Percentiles rank a stretch among this genome's conserved stretches.
phyloP scores from a whole-genome alignment of 2,888 invertebrate genomes.

The Drepana falcataria region DNA sequence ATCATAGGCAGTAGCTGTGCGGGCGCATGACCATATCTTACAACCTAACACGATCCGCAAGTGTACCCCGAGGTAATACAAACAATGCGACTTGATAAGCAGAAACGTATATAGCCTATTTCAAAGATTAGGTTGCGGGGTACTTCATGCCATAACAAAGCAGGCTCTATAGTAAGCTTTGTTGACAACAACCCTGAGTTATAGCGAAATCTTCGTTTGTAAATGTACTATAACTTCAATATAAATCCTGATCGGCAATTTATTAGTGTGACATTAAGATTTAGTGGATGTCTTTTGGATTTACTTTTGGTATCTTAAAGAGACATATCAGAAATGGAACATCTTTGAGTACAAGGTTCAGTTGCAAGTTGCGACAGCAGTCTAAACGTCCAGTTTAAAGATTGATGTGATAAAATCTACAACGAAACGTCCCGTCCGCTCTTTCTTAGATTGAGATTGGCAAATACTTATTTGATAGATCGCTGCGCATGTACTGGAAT shows the following conservation, averaged over 20 bases:
- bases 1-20: constrained; percentile 37
- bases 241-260: no score
- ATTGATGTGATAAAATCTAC: not conserved
- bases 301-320: not conserved
- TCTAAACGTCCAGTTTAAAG: not conserved
- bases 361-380: not conserved
- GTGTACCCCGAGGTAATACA: not conserved
- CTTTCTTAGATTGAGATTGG: not conserved
- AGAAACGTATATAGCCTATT: not conserved
- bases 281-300: no score
- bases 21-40: constrained; percentile 30
- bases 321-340: not conserved
- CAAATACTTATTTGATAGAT: not conserved
- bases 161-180: not conserved
- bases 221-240: not conserved
- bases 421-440: not conserved
- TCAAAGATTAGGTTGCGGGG: not conserved
- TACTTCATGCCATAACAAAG: not conserved
- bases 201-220: not conserved
- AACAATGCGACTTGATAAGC: not conserved
- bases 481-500: not conserved
- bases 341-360: not conserved
- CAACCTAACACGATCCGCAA: constrained; percentile 13
- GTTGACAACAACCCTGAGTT: not conserved
- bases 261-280: no score